Conservation (phyloP, 1,140 invertebrate genomes). For the Apis laboriosa region DNA sequence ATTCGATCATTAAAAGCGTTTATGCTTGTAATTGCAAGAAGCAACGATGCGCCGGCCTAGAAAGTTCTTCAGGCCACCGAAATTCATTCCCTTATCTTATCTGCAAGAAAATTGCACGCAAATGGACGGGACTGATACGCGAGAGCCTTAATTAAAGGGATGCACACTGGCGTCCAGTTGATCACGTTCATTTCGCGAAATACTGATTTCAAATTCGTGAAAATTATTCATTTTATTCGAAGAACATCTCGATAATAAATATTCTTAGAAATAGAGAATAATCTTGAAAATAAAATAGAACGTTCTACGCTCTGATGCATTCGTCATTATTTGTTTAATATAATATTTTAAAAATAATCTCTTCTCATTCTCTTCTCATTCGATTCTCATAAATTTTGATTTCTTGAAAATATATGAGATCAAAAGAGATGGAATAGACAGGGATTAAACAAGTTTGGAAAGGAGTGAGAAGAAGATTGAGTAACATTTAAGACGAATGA, state of each 20-base stretch:
- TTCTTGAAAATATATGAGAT: too few species aligned
- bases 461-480: not conserved
- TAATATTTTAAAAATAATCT: too few species aligned
- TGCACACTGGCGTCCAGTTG: slow-evolving; percentile 24
- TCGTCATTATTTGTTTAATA: too few species aligned
- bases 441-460: not conserved
- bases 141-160: slow-evolving; percentile 57
- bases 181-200: slow-evolving; percentile 22
- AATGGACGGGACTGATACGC: slow-evolving; percentile 36
- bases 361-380: too few species aligned
- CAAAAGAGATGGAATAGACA: not conserved
- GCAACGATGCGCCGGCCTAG: not conserved
- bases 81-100: slow-evolving; percentile 46
- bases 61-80: slow-evolving; percentile 35
- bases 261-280: not conserved
- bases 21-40: slow-evolving; percentile 26
- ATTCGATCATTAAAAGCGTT: slow-evolving; percentile 24
- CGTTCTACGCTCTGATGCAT: too few species aligned
- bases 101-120: slow-evolving; percentile 51
- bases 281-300: too few species aligned
- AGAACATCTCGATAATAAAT: not conserved
- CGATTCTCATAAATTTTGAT: too few species aligned
- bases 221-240: not conserved
- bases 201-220: not conserved
- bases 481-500: not conserved